Evolutionary conservation across 2,888 invertebrate species (phyloP), one percentile per base, ranked within the genome.

Genomic region (Gymnosoma rotundatum): DNA sequence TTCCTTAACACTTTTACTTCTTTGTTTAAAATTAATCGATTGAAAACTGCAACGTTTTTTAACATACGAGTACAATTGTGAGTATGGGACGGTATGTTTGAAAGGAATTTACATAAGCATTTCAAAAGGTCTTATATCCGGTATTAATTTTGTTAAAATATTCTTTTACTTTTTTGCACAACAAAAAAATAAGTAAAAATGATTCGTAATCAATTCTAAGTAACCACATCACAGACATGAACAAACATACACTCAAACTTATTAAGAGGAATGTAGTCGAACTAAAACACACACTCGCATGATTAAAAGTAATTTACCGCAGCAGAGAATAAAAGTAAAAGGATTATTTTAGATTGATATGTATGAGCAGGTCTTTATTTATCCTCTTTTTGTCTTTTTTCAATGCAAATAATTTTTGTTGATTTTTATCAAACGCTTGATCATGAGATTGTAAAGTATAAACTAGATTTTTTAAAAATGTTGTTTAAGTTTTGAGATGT

Each of bases 171-270:
- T 52, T 48, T 52, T 25, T 38, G 25, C 58, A 69, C 56, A 54
- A 69, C 52, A 45, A 25, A 25, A 74, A 16, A 64, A 18, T 0
- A 48, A 56, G 52, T 60, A 7, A 56, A 81, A 84, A 78, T 74
- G 81, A 81, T 81, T 81, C 84, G 84, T 84, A 87, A 83, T 85
- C 83, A 84, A 87, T 86, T 86, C 87, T 86, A 87, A 88, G 87
- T 84, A 87, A 88, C 87, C 88, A 88, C 88, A 87, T 88, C 87
- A 87, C 87, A 88, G 87, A 87, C 87, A 80, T 75, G 60, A 18
- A 60, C 58, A 5, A 20, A 64, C 32, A 36, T 18, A 66, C 50
- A 80, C 69, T 45, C 52, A 78, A 48, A 67, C 45, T 48, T 48
- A n/a, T 16, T 48, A 48, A 48, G 16, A n/a, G 45, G n/a, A 48